Conservation (phyloP, 2,888 invertebrate genomes). For the Pyrrhopygopsis socrates region DNA sequence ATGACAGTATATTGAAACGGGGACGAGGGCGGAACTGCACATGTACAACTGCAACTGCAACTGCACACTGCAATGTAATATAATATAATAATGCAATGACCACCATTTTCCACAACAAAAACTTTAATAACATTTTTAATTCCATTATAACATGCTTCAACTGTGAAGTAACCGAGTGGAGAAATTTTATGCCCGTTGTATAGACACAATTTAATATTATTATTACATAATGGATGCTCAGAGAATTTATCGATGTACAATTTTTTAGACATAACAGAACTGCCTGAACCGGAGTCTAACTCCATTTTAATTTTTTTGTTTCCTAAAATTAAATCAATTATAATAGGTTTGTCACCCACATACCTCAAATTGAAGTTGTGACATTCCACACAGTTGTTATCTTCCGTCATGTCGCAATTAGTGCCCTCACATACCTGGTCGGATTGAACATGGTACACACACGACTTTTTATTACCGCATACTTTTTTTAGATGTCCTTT, state of each 20-base stretch:
- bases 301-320: slow-evolving; percentile 58
- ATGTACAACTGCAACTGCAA: too few relatives aligned
- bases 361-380: slow-evolving; percentile 76
- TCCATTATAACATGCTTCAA: slow-evolving; percentile 40
- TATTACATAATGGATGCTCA: not conserved
- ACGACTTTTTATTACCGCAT: slow-evolving; percentile 26
- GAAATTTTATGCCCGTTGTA: slow-evolving; percentile 82
- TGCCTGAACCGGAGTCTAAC: slow-evolving; percentile 74
- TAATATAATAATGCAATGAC: too few relatives aligned
- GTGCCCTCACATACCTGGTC: not conserved
- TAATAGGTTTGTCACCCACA: slow-evolving; percentile 58
- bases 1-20: too few relatives aligned
- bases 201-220: slow-evolving; percentile 76
- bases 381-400: slow-evolving; percentile 52
- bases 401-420: slow-evolving; percentile 12
- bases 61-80: too few relatives aligned
- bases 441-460: slow-evolving; percentile 37
- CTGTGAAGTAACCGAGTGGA: slow-evolving; percentile 67
- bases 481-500: slow-evolving; percentile 82
- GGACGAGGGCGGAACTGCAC: too few relatives aligned
- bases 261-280: slow-evolving; percentile 68
- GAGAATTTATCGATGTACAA: slow-evolving; percentile 35
- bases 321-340: slow-evolving; percentile 42
- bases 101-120: slow-evolving; percentile 76
- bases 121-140: slow-evolving; percentile 53